A percentile compares a stretch with the other conserved stretches of the same genome.
phyloP scores from a whole-genome alignment of 2,888 invertebrate genomes.

The Caenorhabditis becei region DNA sequence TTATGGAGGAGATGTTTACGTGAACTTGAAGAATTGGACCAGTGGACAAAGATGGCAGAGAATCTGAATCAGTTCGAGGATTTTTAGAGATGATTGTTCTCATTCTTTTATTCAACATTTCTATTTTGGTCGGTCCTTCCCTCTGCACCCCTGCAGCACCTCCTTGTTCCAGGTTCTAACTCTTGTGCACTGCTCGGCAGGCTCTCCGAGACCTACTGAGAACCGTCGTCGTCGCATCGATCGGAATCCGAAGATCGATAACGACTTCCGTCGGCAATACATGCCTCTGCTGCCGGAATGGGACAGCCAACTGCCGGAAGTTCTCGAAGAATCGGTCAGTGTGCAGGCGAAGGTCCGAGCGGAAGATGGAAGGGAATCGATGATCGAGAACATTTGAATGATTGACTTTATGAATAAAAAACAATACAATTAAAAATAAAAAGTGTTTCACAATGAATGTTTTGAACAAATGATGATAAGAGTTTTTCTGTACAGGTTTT shows the following conservation, averaged over 20 bases:
- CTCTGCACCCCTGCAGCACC: neutral
- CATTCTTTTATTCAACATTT: constrained; percentile 41
- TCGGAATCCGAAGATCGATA: constrained; percentile 32
- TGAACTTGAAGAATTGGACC: too few relatives aligned
- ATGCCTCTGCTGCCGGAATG: constrained; percentile 43
- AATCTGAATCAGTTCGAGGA: neutral
- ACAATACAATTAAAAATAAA: neutral
- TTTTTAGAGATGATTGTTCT: constrained; percentile 13
- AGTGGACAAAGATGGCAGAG: too few relatives aligned
- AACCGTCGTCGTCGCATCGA: constrained; percentile 21
- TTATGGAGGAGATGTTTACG: neutral
- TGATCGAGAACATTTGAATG: constrained; percentile 37
- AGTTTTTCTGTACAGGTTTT: too few relatives aligned
- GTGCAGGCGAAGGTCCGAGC: constrained; percentile 38
- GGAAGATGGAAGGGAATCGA: constrained; percentile 40
- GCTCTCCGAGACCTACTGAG: constrained; percentile 1
- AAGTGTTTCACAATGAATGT: neutral
- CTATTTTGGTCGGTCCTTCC: constrained; percentile 12
- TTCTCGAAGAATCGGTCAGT: constrained; percentile 37
- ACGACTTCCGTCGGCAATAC: constrained; percentile 20
- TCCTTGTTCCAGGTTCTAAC: constrained; percentile 15
- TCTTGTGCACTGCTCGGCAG: constrained; percentile 33
- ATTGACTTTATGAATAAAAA: neutral
- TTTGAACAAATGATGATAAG: neutral
- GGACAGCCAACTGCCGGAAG: constrained; percentile 53